Conservation (phyloP, 2,888 invertebrate species). For the Leptopilina myrica region DNA sequence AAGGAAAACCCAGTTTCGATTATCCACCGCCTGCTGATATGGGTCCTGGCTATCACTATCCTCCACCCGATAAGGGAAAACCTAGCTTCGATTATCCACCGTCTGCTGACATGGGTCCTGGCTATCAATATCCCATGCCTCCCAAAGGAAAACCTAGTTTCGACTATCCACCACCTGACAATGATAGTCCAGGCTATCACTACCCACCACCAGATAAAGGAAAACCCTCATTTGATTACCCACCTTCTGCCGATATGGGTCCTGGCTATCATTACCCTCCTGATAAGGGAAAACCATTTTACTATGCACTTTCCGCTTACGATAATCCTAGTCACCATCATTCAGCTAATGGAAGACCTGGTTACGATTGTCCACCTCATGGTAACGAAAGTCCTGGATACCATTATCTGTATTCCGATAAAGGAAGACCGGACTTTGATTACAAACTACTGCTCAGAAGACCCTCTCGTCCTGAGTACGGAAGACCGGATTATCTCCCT, state of each 20-base stretch:
- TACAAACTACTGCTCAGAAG: not conserved
- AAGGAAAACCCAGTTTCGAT: slow-evolving; percentile 35
- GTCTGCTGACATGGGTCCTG: slow-evolving; percentile 38
- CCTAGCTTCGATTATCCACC: slow-evolving; percentile 41
- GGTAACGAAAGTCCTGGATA: slow-evolving; percentile 30
- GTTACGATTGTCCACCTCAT: slow-evolving; percentile 45
- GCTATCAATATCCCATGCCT: slow-evolving; percentile 3
- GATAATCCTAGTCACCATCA: not conserved
- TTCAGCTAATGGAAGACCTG: slow-evolving; percentile 33
- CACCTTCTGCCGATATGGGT: slow-evolving; percentile 1
- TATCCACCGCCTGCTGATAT: slow-evolving; percentile 44
- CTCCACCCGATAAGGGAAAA: slow-evolving; percentile 29
- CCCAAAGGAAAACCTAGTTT: slow-evolving; percentile 31
- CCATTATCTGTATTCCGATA: slow-evolving; percentile 20
- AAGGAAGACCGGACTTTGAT: slow-evolving; percentile 43
- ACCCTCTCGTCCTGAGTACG: not conserved
- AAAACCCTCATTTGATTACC: slow-evolving; percentile 40
- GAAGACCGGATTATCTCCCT: slow-evolving; percentile 14
- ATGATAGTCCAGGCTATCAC: slow-evolving; percentile 5
- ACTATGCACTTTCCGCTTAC: slow-evolving; percentile 44
- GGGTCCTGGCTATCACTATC: not conserved
- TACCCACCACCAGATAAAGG: slow-evolving; percentile 35
- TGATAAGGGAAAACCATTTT: slow-evolving; percentile 36
- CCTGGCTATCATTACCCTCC: slow-evolving; percentile 19
- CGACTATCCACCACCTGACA: slow-evolving; percentile 45